A percentile compares a stretch with the other conserved stretches of the same genome.
phyloP scores from a whole-genome alignment of 2,797 vertebrate genomes.

The Harpagifer antarcticus region DNA sequence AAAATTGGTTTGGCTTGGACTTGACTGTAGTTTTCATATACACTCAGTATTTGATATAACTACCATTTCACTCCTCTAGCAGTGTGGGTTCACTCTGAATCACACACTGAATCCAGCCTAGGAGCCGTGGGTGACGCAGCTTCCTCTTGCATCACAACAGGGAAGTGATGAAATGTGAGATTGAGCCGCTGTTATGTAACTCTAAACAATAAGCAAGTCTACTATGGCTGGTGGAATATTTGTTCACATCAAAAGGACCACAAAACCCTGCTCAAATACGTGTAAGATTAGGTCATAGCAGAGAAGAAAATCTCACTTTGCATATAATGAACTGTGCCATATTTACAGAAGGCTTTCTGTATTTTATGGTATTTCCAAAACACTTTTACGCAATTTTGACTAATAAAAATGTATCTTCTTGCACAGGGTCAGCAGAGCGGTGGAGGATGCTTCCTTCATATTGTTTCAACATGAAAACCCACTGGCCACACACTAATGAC shows the following conservation, averaged over 20 bases:
- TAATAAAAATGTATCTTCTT: background rate
- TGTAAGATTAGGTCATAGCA: background rate
- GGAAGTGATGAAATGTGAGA: conserved; percentile 51
- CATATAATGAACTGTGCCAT: background rate
- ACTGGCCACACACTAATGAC: too few species aligned
- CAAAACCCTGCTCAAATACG: background rate
- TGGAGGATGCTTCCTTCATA: background rate
- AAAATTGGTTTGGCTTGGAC: too few species aligned
- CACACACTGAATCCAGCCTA: rapidly evolving
- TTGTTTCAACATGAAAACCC: background rate
- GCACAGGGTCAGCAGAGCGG: background rate
- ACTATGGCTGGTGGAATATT: conserved; percentile 25
- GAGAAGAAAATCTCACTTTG: background rate
- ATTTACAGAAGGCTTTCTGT: background rate
- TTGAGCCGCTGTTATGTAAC: conserved; percentile 39
- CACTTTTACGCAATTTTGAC: background rate
- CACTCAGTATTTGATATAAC: background rate
- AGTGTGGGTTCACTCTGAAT: background rate
- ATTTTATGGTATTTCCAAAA: conserved; percentile 7
- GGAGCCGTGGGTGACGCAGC: background rate
- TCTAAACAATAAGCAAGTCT: background rate
- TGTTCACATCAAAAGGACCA: background rate
- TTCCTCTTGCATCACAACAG: background rate
- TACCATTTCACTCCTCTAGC: background rate
- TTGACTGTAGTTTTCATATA: too few species aligned